Conservation (phyloP, 2,797 vertebrate genomes). For the Triplophysa yarkandensis region DNA sequence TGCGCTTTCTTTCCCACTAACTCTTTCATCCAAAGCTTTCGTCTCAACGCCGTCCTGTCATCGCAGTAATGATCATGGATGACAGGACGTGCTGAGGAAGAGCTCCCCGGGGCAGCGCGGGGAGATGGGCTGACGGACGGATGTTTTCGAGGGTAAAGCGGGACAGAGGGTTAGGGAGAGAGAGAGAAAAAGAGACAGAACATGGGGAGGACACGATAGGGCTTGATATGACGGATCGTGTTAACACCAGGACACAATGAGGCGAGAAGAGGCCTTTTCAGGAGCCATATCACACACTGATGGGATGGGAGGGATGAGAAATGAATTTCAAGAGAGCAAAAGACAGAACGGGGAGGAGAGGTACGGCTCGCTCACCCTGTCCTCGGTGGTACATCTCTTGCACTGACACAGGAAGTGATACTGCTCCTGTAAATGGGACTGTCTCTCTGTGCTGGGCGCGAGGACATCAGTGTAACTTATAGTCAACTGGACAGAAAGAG, state of each 20-base stretch:
- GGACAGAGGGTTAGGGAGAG: not conserved
- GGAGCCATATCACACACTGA: not conserved
- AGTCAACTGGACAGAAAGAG: slow-evolving; percentile 73
- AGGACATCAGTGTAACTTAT: slow-evolving; percentile 84
- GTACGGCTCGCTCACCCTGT: slow-evolving; percentile 72
- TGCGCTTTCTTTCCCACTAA: not conserved
- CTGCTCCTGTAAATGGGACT: slow-evolving; percentile 75
- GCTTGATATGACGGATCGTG: slow-evolving; percentile 1
- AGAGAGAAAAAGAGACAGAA: slow-evolving; percentile 2
- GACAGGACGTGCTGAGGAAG: slow-evolving; percentile 20
- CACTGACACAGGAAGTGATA: slow-evolving; percentile 84
- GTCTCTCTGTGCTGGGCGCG: slow-evolving; percentile 75
- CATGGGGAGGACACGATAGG: slow-evolving; percentile 12
- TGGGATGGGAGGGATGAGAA: slow-evolving; percentile 3
- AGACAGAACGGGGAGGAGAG: slow-evolving; percentile 9
- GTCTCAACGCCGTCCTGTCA: slow-evolving; percentile 3
- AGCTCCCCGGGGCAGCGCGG: slow-evolving; percentile 19
- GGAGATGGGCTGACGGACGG: slow-evolving; percentile 8
- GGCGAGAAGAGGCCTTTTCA: slow-evolving; percentile 24
- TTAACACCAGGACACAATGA: slow-evolving; percentile 8
- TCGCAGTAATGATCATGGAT: not conserved
- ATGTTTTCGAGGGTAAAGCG: slow-evolving; percentile 3
- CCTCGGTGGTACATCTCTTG: slow-evolving; percentile 70
- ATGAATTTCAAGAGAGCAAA: slow-evolving; percentile 1
- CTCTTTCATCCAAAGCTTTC: slow-evolving; percentile 15